Evolutionary conservation across 2,797 vertebrate genomes (phyloP), one percentile per base, ranked within the genome.

Genomic region (Selene dorsalis): DNA sequence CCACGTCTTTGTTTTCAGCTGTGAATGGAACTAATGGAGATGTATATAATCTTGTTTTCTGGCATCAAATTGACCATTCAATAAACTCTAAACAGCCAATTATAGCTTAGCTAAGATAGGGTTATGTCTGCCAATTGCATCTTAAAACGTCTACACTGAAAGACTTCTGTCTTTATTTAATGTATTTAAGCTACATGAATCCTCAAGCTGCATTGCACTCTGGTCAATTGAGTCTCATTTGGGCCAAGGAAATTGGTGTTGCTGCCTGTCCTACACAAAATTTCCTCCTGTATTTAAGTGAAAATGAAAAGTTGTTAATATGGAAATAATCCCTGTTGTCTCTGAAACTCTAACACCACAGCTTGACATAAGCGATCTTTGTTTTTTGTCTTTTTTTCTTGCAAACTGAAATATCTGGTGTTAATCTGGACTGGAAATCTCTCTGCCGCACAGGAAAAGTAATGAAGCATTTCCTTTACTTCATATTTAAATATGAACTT

Each of bases 211-310:
- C 56, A 53, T 45, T 61, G 41, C 35, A 32, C 58, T 73, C 41
- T 69, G 69, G 47, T 67, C 30, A 47, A n/a, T 7, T 62, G 22
- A 63, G 24, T 57, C 32, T n/a, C 63, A 13, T 24, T 48, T 17
- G 17, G 16, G 43, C 3, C 43, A 45, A 17, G 32, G 32, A 35
- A 35, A 35, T 35, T 35, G 32, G 32, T 35, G 32, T 35, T 35
- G 32, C 32, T 35, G 32, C 32, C 32, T 8, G 7, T 35, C 32
- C 32, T 7, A 12, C 38, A 2, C 7, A 17, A n/a, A 45, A 43
- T 39, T 43, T 38, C n/a, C 10, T 68, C 35, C 9, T 11, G 13
- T 47, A 18, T 22, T 64, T 48, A 58, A 35, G 24, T 75, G 4
- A 39, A 68, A 68, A 48, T 53, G 2, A 58, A 52, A 68, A 57